Evolutionary conservation across 2,113 vertebrate species (phyloP).

Genomic region (Pomatorhinus ruficollis): DNA sequence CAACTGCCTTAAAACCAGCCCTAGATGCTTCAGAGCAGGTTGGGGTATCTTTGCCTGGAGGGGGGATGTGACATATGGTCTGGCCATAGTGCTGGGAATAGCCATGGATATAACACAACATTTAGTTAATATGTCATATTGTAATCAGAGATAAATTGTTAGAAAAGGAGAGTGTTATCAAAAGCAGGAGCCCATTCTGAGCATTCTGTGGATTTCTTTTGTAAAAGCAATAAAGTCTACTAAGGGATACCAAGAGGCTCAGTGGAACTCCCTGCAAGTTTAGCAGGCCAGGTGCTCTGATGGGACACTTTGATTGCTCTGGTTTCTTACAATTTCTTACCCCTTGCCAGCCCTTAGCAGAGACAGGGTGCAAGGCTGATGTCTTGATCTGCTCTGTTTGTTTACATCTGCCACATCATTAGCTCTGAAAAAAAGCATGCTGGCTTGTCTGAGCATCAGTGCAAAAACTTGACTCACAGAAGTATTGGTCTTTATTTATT

Average conservation of each 20-base stretch:
- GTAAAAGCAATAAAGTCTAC: neutral
- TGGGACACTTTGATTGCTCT: neutral
- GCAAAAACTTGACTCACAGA: neutral
- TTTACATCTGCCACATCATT: neutral
- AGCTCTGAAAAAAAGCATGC: neutral
- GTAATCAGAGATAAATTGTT: neutral
- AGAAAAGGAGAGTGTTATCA: neutral
- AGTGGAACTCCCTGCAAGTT: neutral
- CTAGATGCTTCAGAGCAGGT: neutral
- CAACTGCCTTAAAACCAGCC: neutral
- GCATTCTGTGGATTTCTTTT: neutral
- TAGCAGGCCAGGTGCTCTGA: neutral
- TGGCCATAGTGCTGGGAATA: neutral
- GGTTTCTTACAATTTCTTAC: neutral
- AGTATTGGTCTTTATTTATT: neutral
- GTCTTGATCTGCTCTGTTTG: neutral
- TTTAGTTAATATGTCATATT: neutral
- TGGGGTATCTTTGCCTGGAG: neutral
- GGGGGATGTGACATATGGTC: fast-evolving
- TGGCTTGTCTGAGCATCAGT: neutral
- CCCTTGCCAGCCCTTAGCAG: neutral
- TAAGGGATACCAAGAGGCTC: neutral
- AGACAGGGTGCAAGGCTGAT: neutral
- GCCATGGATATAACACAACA: neutral
- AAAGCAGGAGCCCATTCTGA: neutral